Evolutionary conservation across 2,888 invertebrate genomes (phyloP).

Genomic region (Calephelis perditalis): DNA sequence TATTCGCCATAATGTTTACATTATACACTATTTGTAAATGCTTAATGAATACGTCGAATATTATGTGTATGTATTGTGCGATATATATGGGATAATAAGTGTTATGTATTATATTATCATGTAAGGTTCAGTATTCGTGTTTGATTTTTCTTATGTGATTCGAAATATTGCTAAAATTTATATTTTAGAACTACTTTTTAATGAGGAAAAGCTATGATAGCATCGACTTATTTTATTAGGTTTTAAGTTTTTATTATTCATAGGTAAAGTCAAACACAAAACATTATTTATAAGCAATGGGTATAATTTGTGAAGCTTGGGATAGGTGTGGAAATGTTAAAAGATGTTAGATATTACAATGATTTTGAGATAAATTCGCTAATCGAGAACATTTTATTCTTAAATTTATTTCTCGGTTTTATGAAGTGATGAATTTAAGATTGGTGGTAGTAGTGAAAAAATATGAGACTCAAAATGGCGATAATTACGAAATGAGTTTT

Average conservation of each 20-base stretch:
- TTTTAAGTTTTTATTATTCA: conserved; percentile 9
- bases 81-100: conserved; percentile 10
- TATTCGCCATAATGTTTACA: conserved; percentile 10
- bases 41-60: conserved; percentile 6
- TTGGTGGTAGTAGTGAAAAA: too few relatives aligned
- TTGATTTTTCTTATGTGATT: conserved; percentile 3
- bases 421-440: too few relatives aligned
- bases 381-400: too few relatives aligned
- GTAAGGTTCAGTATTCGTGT: conserved; percentile 3
- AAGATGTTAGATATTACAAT: background rate
- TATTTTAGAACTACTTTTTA: background rate
- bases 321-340: conserved; percentile 1
- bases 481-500: too few relatives aligned
- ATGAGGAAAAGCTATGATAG: background rate
- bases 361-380: too few relatives aligned
- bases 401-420: too few relatives aligned
- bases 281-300: conserved; percentile 14
- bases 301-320: conserved; percentile 15
- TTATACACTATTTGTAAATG: conserved; percentile 8
- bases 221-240: background rate
- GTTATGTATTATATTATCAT: conserved; percentile 5
- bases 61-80: conserved; percentile 10
- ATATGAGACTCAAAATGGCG: too few relatives aligned
- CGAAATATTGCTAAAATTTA: background rate
- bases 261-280: conserved; percentile 14